Base-by-base conservation (phyloP, 2,888 invertebrate genomes). In the Subacronicta megacephala region DNA sequence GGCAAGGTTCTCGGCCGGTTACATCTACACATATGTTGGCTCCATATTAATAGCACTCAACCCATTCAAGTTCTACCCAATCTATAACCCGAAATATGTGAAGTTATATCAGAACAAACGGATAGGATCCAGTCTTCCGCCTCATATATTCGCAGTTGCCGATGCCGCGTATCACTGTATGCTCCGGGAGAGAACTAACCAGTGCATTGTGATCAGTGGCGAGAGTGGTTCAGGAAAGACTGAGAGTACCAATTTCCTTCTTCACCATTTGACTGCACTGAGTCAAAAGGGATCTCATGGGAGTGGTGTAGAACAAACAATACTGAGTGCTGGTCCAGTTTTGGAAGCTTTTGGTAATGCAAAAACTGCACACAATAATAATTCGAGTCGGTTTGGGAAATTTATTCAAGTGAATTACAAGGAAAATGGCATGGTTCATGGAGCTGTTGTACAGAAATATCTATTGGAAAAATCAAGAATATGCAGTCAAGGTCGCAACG, bases 291-390 rank as follows among this genome's bases (percentile, higher is more conserved):
- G 98, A 50, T 97, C 97, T 36, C 97, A 98, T 82, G 98, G 98
- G 15, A 98, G 98, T 84, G 98, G 98, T n/a, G 98, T 99, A 2
- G 99, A 99, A 89, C 99, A 99, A 92, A 99, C 98, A 12, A 98
- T 99, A 81, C 95, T 99, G 47, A 98, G 98, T 84, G 99, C 99
- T 26, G 99, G 99, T 9, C 99, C 99, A 2, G 99, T 99, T 40
- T 93, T 99, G 42, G 99, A 99, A 95, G 99, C 99, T 6, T 99
- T 99, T 90, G 99, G 99, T n/a, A 99, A 99, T 93, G 99, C 99
- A 0, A 99, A 99, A 94, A 99, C 99, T 29, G 98, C 99, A 2
- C 99, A 99, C 86, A 99, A 99, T 89, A 99, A 99, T 92, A 99
- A 99, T 90, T 98, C 98, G 47, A 98, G 98, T 95, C 95, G 99